phyloP scores from a whole-genome alignment of 2,888 invertebrate species.

The Caenorhabditis auriculariae region DNA sequence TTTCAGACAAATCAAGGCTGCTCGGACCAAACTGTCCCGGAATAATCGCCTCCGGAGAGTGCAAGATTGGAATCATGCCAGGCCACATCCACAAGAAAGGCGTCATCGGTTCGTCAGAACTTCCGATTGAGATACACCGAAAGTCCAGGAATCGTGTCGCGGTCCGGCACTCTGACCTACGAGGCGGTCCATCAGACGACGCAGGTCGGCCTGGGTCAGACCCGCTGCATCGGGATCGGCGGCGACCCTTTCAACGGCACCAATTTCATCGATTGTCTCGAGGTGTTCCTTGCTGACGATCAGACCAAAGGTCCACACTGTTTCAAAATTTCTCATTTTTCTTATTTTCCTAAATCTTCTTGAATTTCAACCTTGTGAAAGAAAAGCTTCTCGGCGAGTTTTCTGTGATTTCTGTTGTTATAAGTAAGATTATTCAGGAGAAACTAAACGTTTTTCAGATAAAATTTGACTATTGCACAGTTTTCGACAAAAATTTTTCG shows the following conservation, averaged over 20 bases:
- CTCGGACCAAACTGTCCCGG: slow-evolving; percentile 99
- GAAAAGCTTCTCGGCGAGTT: too few relatives aligned
- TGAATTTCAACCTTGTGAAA: too few relatives aligned
- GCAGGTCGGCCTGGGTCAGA: slow-evolving; percentile 69
- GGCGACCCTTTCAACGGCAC: slow-evolving; percentile 99
- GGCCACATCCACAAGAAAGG: slow-evolving; percentile 91
- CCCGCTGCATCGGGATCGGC: slow-evolving; percentile 88
- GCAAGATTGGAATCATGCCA: slow-evolving; percentile 99
- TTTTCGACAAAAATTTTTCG: too few relatives aligned
- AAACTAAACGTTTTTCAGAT: not conserved
- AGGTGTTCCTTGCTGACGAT: slow-evolving; percentile 71
- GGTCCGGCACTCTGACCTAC: slow-evolving; percentile 96
- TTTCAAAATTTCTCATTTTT: too few relatives aligned
- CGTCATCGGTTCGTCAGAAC: slow-evolving; percentile 22
- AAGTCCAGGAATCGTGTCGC: slow-evolving; percentile 80
- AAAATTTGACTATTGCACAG: not conserved
- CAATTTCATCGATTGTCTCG: slow-evolving; percentile 85
- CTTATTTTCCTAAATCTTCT: too few relatives aligned
- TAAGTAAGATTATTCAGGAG: not conserved
- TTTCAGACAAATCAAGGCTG: slow-evolving; percentile 77
- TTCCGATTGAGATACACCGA: not conserved
- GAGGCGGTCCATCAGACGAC: slow-evolving; percentile 99
- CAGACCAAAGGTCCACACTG: slow-evolving; percentile 81
- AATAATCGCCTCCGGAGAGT: slow-evolving; percentile 83
- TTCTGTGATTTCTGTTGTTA: too few relatives aligned